Conservation (phyloP, 1,140 invertebrate genomes). For the Drosophila subobscura region DNA sequence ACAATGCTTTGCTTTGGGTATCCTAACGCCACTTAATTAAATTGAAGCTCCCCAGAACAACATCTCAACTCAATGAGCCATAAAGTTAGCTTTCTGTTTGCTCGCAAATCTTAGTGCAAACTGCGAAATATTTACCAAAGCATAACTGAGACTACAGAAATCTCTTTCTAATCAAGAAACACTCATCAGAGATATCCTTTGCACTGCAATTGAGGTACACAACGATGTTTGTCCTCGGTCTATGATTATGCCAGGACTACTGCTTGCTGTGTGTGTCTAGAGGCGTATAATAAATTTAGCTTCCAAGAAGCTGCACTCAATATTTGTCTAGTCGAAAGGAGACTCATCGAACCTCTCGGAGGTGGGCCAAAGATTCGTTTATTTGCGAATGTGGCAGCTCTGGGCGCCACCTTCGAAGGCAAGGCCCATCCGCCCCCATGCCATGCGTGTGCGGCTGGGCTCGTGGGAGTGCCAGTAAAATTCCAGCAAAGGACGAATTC, state of each 20-base stretch:
- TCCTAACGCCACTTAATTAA: not conserved
- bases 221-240: slow-evolving; percentile 22
- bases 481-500: too few relatives aligned
- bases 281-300: slow-evolving; percentile 26
- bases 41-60: not conserved
- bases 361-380: slow-evolving; percentile 1
- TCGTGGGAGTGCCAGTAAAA: slow-evolving; percentile 12
- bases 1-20: too few relatives aligned
- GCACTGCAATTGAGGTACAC: slow-evolving; percentile 18
- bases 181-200: slow-evolving; percentile 27
- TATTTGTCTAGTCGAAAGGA: slow-evolving; percentile 37
- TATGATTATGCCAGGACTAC: slow-evolving; percentile 18
- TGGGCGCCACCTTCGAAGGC: too few relatives aligned
- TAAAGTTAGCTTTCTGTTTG: slow-evolving; percentile 29
- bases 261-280: slow-evolving; percentile 15
- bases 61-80: slow-evolving; percentile 20
- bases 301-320: slow-evolving; percentile 5
- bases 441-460: slow-evolving; percentile 12
- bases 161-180: slow-evolving; percentile 36
- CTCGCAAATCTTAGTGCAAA: not conserved
- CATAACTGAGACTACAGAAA: slow-evolving; percentile 9
- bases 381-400: slow-evolving; percentile 27
- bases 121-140: slow-evolving; percentile 26
- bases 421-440: not conserved
- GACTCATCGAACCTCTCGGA: slow-evolving; percentile 11